Percentiles rank a stretch among this genome's conserved stretches.
These are phyloP conservation scores for Caloenas nicobarica DNA, from an alignment of 2,113 vertebrate genomes.

Conservation along the genomic window DNA sequence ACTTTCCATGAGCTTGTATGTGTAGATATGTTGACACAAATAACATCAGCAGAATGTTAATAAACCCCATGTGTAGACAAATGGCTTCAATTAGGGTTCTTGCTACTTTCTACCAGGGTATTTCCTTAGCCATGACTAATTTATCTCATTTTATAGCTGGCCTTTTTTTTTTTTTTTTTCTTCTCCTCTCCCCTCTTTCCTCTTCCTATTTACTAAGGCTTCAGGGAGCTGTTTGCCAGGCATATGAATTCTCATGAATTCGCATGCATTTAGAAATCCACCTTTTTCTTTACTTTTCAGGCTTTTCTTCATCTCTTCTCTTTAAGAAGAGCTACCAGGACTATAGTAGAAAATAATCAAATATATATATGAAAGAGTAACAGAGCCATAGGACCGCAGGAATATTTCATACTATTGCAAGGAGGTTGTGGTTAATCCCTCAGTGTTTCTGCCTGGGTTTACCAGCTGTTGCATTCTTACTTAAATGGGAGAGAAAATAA, in stretches of 20 bases:
- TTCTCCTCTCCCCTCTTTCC: neutral
- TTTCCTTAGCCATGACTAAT: slow-evolving; percentile 57
- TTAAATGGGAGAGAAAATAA: neutral
- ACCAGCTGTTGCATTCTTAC: neutral
- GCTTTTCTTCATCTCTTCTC: neutral
- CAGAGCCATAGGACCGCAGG: neutral
- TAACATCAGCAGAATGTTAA: slow-evolving; percentile 18
- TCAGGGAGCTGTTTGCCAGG: neutral
- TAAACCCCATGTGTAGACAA: slow-evolving; percentile 50
- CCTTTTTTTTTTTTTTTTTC: neutral
- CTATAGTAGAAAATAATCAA: neutral
- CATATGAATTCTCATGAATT: neutral
- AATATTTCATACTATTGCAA: neutral
- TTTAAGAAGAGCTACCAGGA: neutral
- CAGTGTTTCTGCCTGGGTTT: neutral
- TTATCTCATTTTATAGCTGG: slow-evolving; percentile 21
- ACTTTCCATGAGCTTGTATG: neutral
- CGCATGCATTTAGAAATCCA: neutral
- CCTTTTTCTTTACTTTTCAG: neutral
- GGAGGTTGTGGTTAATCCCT: neutral
- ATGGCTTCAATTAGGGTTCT: slow-evolving; percentile 61
- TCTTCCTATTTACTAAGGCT: neutral
- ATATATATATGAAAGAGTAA: neutral
- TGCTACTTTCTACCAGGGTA: slow-evolving; percentile 62
- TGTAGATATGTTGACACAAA: neutral